Evolutionary conservation across 2,797 vertebrate genomes (phyloP).

Genomic region (Tarsius wallacei): DNA sequence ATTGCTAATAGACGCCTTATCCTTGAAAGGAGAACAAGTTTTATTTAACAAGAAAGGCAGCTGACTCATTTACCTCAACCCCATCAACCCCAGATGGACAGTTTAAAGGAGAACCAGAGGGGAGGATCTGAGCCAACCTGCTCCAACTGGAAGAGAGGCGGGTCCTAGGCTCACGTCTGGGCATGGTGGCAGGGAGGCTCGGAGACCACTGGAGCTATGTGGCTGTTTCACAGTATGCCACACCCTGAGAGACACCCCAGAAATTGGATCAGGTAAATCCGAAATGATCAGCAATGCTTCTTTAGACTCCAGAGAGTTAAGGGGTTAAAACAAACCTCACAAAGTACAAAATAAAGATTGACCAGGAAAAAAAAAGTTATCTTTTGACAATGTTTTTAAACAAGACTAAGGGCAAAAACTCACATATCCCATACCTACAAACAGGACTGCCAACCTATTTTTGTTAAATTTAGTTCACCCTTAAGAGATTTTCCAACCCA

Average conservation of each 20-base stretch:
- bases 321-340: not conserved
- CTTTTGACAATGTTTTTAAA: not conserved
- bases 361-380: not conserved
- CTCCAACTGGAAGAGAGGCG: not conserved
- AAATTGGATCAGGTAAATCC: not conserved
- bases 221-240: fast-evolving
- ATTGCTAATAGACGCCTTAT: not conserved
- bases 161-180: not conserved
- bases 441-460: not conserved
- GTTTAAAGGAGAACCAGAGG: not conserved
- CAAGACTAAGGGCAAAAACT: not conserved
- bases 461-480: too few relatives aligned
- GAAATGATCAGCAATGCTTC: not conserved
- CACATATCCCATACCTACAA: not conserved
- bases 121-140: not conserved
- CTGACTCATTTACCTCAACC: conserved; percentile 12
- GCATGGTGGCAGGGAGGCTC: not conserved
- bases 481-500: not conserved
- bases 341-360: not conserved
- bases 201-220: fast-evolving
- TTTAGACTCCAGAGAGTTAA: not conserved
- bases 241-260: not conserved
- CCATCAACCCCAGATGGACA: not conserved
- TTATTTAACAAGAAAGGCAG: not conserved
- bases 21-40: not conserved